Percentiles rank a stretch among this genome's conserved stretches.
Evolutionary conservation across 2,888 invertebrate genomes (phyloP).

Genomic region (Leucophora obtusa): DNA sequence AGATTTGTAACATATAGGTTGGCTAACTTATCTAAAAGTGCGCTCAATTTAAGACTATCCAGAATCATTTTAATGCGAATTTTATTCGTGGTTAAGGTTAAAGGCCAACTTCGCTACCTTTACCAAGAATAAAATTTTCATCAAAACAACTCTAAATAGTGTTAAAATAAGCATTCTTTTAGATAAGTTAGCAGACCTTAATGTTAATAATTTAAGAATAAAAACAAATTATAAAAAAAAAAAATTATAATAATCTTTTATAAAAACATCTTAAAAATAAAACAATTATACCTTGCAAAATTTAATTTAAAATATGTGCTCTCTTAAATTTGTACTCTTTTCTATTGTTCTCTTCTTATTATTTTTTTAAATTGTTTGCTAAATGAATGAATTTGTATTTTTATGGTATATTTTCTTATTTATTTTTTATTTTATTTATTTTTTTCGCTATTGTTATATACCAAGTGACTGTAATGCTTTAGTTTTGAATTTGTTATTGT

Average conservation of each 20-base stretch:
- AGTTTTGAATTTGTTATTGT: conserved; percentile 57
- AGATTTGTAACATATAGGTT: no score
- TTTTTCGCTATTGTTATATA: conserved; percentile 22
- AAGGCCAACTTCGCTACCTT: no score
- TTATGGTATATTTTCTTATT: not conserved
- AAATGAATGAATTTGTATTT: conserved; percentile 48
- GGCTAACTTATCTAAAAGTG: no score
- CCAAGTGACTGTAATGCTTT: conserved; percentile 26
- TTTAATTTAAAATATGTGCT: not conserved
- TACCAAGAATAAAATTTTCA: no score
- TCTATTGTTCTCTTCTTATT: not conserved
- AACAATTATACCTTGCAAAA: not conserved
- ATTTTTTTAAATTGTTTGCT: not conserved
- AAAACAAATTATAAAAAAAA: conserved; percentile 26
- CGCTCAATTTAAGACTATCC: no score
- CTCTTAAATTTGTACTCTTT: conserved; percentile 4
- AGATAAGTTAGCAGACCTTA: no score
- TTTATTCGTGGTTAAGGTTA: no score
- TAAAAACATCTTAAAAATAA: conserved; percentile 4
- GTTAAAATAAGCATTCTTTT: no score
- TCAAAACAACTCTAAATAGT: no score
- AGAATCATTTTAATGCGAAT: no score
- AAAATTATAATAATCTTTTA: not conserved
- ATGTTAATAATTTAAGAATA: conserved; percentile 22
- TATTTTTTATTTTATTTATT: conserved; percentile 9